Conservation (phyloP, 53 echinoderm and acorn worm genomes). For the Zoroaster sp. region DNA sequence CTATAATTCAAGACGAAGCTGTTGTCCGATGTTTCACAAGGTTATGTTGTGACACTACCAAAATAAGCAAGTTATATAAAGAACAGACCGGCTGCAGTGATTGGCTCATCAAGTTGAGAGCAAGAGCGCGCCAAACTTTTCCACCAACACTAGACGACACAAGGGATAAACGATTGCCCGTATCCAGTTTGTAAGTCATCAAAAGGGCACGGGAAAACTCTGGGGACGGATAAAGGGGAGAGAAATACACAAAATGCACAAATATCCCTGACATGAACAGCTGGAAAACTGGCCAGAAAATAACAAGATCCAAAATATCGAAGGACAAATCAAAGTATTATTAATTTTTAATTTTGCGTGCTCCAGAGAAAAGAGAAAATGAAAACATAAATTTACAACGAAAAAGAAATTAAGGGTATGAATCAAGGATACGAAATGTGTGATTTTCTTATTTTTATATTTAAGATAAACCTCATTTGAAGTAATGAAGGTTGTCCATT, state of each 20-base stretch:
- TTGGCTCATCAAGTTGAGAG: background rate
- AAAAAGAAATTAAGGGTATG: too few species aligned
- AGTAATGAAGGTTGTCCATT: too few species aligned
- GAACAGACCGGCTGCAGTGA: background rate
- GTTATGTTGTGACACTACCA: conserved; percentile 5
- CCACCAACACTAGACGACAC: background rate
- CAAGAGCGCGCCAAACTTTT: background rate
- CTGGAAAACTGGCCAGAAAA: conserved; percentile 13
- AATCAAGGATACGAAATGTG: too few species aligned
- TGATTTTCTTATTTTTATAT: too few species aligned
- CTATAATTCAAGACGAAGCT: background rate
- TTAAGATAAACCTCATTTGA: too few species aligned
- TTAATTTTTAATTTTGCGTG: too few species aligned
- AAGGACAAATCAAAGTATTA: background rate
- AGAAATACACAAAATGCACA: background rate
- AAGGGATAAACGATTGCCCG: background rate
- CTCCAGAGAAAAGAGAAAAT: too few species aligned
- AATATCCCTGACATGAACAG: background rate
- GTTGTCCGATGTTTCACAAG: background rate
- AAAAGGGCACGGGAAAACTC: background rate
- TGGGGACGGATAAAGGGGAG: background rate
- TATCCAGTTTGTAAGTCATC: background rate
- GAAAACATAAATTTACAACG: too few species aligned
- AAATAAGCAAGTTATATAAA: conserved; percentile 19
- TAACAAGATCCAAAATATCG: background rate